Base-by-base conservation (phyloP, 2,888 invertebrate genomes). In the Acanthosepion lycidas region DNA sequence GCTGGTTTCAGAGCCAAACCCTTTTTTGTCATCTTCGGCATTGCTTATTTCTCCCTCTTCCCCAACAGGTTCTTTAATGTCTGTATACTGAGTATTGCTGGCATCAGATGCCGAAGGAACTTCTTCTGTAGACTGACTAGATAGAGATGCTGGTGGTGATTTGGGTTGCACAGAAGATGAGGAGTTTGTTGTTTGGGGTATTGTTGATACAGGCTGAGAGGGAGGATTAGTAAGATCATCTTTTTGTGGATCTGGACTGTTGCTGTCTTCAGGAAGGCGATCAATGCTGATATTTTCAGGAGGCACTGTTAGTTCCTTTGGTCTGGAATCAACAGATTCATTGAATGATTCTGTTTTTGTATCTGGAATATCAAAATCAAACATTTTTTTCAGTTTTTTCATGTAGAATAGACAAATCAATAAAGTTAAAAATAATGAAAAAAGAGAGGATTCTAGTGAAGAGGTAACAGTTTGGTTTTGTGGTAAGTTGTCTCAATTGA, bases 281-380 rank as follows among this genome's bases (percentile, higher is more conserved):
- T 93, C 93, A 28, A 93, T 93, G n/a, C 33, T 18, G 48, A 93
- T 53, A 93, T 20, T 93, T 49, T 53, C 53, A 18, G 93, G 93
- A 53, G 93, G 93, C 18, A 53, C n/a, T n/a, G 26, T 93, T n/a
- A 49, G 53, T n/a, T 93, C 93, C 49, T 93, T 93, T n/a, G 26
- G 49, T 53, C 51, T 53, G 18, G 93, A 93, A 53, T 93, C 93
- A n/a, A 18, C 51, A 18, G 93, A 93, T 93, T 93, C 93, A 12
- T 28, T 53, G n/a, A 78, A 33, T 33, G 78, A 78, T 78, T 78
- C 78, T 15, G 78, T 78, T n/a, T 78, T n/a, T 15, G 78, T 78
- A 18, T 78, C 78, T 78, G n/a, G 15, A 78, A n/a, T 12, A 78
- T n/a, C n/a, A 33, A 78, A 78, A 12, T 12, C n/a, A 78, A 33